A percentile compares a stretch with the other conserved stretches of the same genome.
phyloP scores from a whole-genome alignment of 2,113 vertebrate genomes.

The Pagrus major region DNA sequence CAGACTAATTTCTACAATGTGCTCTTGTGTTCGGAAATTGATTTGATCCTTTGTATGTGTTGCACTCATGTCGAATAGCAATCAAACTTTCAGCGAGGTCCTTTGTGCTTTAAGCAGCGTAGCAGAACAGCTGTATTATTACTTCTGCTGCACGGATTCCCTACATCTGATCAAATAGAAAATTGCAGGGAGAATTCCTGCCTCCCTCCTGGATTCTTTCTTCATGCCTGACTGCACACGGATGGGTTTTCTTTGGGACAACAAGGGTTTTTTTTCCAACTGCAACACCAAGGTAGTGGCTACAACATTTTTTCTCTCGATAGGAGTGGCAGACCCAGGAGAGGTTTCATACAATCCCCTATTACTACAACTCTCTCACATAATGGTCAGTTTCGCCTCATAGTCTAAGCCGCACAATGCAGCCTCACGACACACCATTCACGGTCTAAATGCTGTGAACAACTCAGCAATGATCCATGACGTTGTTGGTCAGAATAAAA shows the following conservation, averaged over 20 bases:
- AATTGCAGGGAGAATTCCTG: slow-evolving; percentile 10
- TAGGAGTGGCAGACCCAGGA: slow-evolving; percentile 10
- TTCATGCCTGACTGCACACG: slow-evolving; percentile 24
- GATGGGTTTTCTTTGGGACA: slow-evolving; percentile 26
- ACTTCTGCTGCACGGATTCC: slow-evolving; percentile 21
- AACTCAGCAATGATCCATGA: neutral
- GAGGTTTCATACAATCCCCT: slow-evolving; percentile 11
- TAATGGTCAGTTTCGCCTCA: neutral
- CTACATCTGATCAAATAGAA: slow-evolving; percentile 31
- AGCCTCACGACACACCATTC: neutral
- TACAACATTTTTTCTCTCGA: slow-evolving; percentile 49
- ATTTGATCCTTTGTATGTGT: neutral
- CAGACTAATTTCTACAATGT: neutral
- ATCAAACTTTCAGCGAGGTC: slow-evolving; percentile 2
- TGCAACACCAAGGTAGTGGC: slow-evolving; percentile 9
- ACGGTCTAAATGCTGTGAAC: slow-evolving; percentile 13
- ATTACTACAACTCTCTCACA: slow-evolving; percentile 11
- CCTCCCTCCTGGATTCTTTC: slow-evolving; percentile 4
- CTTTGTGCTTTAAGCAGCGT: slow-evolving; percentile 11
- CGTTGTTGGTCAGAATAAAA: slow-evolving; percentile 6
- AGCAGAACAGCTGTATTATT: slow-evolving; percentile 34
- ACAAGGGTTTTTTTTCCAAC: slow-evolving; percentile 44
- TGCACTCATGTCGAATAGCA: neutral
- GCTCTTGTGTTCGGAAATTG: neutral
- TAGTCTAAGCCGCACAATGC: slow-evolving; percentile 4